Base-by-base conservation (phyloP, 2,797 vertebrate genomes). In the Cygnus olor region DNA sequence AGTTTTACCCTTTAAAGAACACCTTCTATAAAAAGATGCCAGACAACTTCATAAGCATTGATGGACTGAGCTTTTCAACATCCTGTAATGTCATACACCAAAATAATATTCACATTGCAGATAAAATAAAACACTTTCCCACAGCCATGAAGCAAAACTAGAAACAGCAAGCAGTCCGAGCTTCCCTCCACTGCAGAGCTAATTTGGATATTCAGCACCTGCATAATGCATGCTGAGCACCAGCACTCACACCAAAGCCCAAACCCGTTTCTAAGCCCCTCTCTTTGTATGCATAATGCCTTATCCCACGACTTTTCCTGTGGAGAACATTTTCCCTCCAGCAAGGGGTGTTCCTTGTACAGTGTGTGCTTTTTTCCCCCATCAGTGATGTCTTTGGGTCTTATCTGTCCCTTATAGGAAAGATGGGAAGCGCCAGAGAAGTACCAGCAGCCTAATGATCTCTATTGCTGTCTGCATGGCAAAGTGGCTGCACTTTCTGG, bases 261-360 rank as follows among this genome's bases (percentile, higher is more conserved):
- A 65, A 12, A 11, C 9, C 36, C 0, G 0, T 54, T 89, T 60
- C 34, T 40, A n/a, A 1, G 2, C 9, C 38, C 38, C 36, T 40
- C 36, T 56, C 25, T 24, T 84, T 42, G n/a, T 27, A 10, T 0
- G 1, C 27, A 25, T 13, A 81, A 74, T 80, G 51, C 25, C 20
- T 79, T 79, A 65, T 63, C 18, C 21, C 3, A 2, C 34, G 73
- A 9, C 22, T 56, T 20, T 69, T 76, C 45, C 24, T 14, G 53
- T 0, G 3, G 32, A 80, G 45, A 56, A 18, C n/a, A 60, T 38
- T 44, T 85, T 76, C 30, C 76, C 36, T 79, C 36, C 38, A 79
- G 70, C 6, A 5, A 2, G 16, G 8, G 36, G 20, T 53, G 42
- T 42, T 76, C 42, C 89, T n/a, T 73, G 22, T 18, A 36, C 15